Base-by-base conservation (phyloP, 1,140 invertebrate genomes). In the Lasaia peninsularis region DNA sequence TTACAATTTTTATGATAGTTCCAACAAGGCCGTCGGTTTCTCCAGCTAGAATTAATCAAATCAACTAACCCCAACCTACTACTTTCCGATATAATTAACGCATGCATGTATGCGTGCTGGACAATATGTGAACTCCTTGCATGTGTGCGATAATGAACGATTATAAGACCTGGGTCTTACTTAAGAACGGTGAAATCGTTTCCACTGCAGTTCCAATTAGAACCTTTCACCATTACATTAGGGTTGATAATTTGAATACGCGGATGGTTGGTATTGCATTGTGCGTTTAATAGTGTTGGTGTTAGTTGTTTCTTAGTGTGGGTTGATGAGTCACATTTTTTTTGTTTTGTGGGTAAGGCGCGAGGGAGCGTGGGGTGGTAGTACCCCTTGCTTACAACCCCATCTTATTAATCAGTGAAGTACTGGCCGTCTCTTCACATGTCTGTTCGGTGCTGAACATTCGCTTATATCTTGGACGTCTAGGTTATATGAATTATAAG, bases 301-400 rank as follows among this genome's bases (percentile, higher is more conserved):
- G 74, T 75, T 67, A 68, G 76, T 76, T 67, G 73, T 71, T 74
- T 81, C 68, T 79, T 78, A 52, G 80, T 88, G 80, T 86, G 81
- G 65, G 85, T 88, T 88, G 86, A 88, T 88, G 86, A 88, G 86
- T 88, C 86, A 88, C 81, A 85, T 88, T 88, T 88, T 85, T 88
- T 88, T 86, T 86, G 81, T 88, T 85, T 86, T 77, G 86, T 85
- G 86, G 81, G 86, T 86, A 85, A 84, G 80, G 81, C 78, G 80
- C 73, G 67, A 73, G 83, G 86, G 79, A 62, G 75, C 76, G 80
- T 84, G 80, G 85, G 80, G 82, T 83, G 80, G 75, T 35, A 65
- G 51, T 79, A 80, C 78, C 81, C 80, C 77, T 80, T 83, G 77
- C 73, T 71, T 71, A 67, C 84, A 88, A 88, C 85, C 85, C 85